A percentile compares a stretch with the other conserved stretches of the same genome.
Evolutionary conservation across 1,140 invertebrate species (phyloP).

Genomic region (Penaeus indicus): DNA sequence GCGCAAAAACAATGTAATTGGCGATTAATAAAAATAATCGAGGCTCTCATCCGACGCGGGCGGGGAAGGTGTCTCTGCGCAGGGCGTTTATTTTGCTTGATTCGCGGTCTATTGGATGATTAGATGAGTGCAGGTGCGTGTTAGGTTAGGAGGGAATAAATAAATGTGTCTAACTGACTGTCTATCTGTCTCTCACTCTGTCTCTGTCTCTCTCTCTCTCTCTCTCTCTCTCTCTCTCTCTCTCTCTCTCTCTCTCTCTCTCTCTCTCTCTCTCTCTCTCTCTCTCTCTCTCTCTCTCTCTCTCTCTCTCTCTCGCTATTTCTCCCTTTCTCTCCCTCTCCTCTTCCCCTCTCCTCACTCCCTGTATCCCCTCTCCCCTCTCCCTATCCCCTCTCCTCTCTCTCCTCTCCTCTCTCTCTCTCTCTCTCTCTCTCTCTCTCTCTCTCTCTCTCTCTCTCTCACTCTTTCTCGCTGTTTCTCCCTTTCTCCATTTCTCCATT

Average conservation of each 20-base stretch:
- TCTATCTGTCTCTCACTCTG: too few species aligned
- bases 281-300: not conserved
- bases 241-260: not conserved
- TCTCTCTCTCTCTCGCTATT: conserved; percentile 6
- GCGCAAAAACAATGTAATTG: too few species aligned
- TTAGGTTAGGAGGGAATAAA: too few species aligned
- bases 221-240: not conserved
- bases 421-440: not conserved
- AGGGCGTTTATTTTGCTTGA: too few species aligned
- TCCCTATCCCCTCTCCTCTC: not conserved
- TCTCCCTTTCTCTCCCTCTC: not conserved
- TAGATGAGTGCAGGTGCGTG: too few species aligned
- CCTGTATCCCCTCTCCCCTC: not conserved
- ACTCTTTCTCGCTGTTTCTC: not conserved
- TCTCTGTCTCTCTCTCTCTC: not conserved
- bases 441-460: not conserved
- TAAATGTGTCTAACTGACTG: too few species aligned
- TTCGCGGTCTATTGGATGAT: too few species aligned
- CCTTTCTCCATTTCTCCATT: not conserved
- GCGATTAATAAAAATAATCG: too few species aligned
- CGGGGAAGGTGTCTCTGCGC: too few species aligned
- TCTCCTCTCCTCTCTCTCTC: not conserved
- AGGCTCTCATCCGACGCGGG: too few species aligned
- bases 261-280: not conserved
- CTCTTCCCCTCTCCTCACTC: not conserved